These are phyloP conservation scores for Limenitis arthemis DNA, from an alignment of 2,888 invertebrate genomes.

Conservation along the genomic window DNA sequence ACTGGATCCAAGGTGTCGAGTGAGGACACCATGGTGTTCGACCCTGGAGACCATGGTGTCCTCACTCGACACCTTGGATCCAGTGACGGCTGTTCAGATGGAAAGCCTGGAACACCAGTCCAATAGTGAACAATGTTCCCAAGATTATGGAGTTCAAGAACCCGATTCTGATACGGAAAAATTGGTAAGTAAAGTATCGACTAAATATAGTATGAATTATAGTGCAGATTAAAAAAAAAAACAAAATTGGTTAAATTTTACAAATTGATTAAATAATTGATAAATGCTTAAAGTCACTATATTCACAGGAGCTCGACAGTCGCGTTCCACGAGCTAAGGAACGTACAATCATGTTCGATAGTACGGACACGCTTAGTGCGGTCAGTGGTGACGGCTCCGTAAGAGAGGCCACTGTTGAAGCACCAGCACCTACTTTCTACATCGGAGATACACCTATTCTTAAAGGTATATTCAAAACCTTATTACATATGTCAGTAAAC, in stretches of 20 bases:
- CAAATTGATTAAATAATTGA: not conserved
- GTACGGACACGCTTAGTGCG: slow-evolving; percentile 63
- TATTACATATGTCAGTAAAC: not conserved
- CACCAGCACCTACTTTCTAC: slow-evolving; percentile 62
- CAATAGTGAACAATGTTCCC: slow-evolving; percentile 59
- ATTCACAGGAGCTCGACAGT: slow-evolving; percentile 53
- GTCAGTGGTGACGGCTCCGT: slow-evolving; percentile 61
- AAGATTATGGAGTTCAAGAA: slow-evolving; percentile 63
- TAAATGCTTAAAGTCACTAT: not conserved
- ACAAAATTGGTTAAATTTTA: too few relatives aligned
- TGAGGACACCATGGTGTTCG: slow-evolving; percentile 88
- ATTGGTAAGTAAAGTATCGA: slow-evolving; percentile 42
- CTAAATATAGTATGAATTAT: too few relatives aligned
- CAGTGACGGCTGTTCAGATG: slow-evolving; percentile 63
- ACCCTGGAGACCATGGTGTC: slow-evolving; percentile 91
- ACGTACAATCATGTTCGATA: slow-evolving; percentile 67
- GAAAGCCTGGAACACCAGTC: slow-evolving; percentile 64
- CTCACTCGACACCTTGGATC: slow-evolving; percentile 79
- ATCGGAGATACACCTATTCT: slow-evolving; percentile 67
- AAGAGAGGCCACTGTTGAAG: slow-evolving; percentile 51
- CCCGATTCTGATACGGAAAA: slow-evolving; percentile 65
- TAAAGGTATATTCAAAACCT: slow-evolving; percentile 42
- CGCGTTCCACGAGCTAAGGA: slow-evolving; percentile 57
- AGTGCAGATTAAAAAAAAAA: too few relatives aligned
- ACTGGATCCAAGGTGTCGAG: slow-evolving; percentile 78